Evolutionary conservation across 2,113 vertebrate genomes (phyloP).

Genomic region (Tragelaphus strepsiceros): DNA sequence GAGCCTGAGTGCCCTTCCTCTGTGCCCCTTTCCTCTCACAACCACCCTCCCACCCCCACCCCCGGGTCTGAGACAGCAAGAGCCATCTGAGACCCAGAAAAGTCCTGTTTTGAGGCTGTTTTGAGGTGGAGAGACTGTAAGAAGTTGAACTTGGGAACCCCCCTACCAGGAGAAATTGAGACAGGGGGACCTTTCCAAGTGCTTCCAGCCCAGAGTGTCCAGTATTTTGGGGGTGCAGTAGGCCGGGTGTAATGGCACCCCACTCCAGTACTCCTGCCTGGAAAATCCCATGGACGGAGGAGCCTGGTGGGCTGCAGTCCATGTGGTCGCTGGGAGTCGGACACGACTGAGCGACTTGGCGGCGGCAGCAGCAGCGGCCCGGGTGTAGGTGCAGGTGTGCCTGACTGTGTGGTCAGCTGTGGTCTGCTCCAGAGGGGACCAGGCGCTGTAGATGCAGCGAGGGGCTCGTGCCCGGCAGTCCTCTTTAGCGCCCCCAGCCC

Average conservation of each 20-base stretch:
- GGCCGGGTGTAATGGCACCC: not conserved
- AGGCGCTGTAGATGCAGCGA: not conserved
- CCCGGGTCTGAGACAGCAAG: not conserved
- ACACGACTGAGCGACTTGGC: too few species aligned
- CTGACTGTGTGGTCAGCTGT: not conserved
- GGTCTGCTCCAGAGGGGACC: not conserved
- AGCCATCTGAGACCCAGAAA: not conserved
- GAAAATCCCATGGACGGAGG: too few species aligned
- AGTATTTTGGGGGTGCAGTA: not conserved
- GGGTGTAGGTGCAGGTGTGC: not conserved
- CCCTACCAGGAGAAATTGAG: not conserved
- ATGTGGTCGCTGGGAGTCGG: too few species aligned
- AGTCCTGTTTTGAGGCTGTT: not conserved
- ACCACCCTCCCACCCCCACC: not conserved
- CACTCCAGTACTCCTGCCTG: too few species aligned
- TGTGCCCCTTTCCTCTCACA: not conserved
- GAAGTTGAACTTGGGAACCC: not conserved
- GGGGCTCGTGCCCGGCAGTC: not conserved
- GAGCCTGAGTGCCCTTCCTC: not conserved
- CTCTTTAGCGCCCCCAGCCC: not conserved
- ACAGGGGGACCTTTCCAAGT: not conserved
- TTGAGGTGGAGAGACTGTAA: not conserved
- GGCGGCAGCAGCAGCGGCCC: not conserved
- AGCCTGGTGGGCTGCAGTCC: too few species aligned
- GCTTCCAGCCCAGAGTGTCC: not conserved